phyloP scores from a whole-genome alignment of 2,888 invertebrate genomes.

The Andrena marginata region DNA sequence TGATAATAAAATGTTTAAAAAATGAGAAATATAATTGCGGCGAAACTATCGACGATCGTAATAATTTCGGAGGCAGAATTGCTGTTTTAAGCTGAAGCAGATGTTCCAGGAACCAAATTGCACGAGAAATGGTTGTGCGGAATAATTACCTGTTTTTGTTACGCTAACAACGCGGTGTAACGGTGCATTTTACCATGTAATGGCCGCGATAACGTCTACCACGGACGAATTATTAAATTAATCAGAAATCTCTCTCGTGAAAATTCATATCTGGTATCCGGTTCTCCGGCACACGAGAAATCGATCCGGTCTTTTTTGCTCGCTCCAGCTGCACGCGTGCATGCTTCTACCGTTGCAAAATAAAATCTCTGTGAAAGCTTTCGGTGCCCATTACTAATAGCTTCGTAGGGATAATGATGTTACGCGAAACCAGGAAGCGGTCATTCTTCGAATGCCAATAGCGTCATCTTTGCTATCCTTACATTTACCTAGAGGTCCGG shows the following conservation, averaged over 20 bases:
- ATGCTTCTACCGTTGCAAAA: constrained; percentile 5
- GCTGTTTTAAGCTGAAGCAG: background rate
- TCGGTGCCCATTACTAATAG: background rate
- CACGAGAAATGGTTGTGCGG: background rate
- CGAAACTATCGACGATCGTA: background rate
- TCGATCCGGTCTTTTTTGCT: constrained; percentile 20
- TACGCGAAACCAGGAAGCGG: background rate
- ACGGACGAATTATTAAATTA: constrained; percentile 36
- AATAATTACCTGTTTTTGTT: background rate
- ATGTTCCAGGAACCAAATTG: background rate
- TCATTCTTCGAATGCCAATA: background rate
- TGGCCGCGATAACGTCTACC: constrained; percentile 7
- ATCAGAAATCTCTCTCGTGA: constrained; percentile 28
- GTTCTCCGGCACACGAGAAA: background rate
- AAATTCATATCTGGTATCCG: constrained; percentile 15
- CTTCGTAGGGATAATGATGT: constrained; percentile 30
- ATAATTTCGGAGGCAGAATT: background rate
- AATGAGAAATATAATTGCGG: background rate
- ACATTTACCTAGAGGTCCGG: too few species aligned
- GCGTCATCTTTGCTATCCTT: too few species aligned
- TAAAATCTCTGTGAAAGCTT: constrained; percentile 24
- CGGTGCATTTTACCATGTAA: background rate
- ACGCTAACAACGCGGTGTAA: background rate
- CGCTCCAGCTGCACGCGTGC: too few species aligned
- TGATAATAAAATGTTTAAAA: background rate